These are phyloP conservation scores for Platycheirus albimanus DNA, from an alignment of 2,888 invertebrate species.

Conservation along the genomic window DNA sequence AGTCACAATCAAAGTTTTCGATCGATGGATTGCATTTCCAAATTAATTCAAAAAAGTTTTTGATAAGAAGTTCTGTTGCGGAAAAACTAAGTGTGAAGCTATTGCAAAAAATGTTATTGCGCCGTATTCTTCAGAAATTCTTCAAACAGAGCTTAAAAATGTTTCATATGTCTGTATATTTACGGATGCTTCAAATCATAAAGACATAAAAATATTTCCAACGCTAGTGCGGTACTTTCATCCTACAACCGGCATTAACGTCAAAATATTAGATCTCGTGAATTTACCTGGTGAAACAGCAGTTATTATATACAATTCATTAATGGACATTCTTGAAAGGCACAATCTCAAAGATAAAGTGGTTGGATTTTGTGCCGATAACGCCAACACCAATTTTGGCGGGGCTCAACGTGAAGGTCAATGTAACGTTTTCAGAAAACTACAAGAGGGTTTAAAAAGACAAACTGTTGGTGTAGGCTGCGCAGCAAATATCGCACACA, in stretches of 20 bases:
- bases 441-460: too few species aligned
- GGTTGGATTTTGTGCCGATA: neutral
- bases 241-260: constrained; percentile 8
- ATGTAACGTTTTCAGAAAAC: too few species aligned
- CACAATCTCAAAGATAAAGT: constrained; percentile 23
- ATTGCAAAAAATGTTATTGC: constrained; percentile 47
- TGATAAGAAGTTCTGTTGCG: constrained; percentile 43
- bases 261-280: constrained; percentile 28
- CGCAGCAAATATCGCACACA: too few species aligned
- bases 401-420: too few species aligned
- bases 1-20: constrained; percentile 51
- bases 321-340: constrained; percentile 33
- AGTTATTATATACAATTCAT: constrained; percentile 19
- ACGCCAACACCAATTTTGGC: too few species aligned
- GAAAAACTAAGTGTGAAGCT: constrained; percentile 48
- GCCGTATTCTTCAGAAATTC: constrained; percentile 45
- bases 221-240: neutral
- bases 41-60: constrained; percentile 40
- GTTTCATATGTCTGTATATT: constrained; percentile 49
- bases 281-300: constrained; percentile 41
- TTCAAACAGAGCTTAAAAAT: constrained; percentile 70
- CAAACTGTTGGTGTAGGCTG: too few species aligned
- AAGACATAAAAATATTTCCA: too few species aligned
- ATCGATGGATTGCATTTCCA: constrained; percentile 55
- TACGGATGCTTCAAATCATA: constrained; percentile 33